Base-by-base conservation (phyloP, 2,888 invertebrate species). In the Agrilus cyanescens region DNA sequence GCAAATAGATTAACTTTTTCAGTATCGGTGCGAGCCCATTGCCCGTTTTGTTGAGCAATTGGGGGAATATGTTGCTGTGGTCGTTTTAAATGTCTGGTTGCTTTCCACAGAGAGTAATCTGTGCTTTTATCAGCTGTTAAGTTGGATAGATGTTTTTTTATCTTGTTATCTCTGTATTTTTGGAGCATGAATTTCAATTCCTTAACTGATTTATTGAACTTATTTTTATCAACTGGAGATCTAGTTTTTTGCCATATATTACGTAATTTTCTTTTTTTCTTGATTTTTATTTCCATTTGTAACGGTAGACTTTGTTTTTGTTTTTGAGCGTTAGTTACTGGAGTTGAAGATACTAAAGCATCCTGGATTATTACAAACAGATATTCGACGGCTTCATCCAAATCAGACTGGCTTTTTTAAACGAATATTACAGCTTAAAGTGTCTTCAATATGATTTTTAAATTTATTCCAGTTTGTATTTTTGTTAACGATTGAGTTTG, bases 401-500 rank as follows among this genome's bases (percentile, higher is more conserved):
- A 45, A 10, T 48, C 40, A 12, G 16, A 32, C 12, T 37, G 31
- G 40, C 42, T 41, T 46, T 25, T n/a, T 49, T 29, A 42, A 32
- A 32, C 44, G 34, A 1, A 48, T 41, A 12, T 47, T 42, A 16
- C 32, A 18, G 18, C 18, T 18, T 31, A 13, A 37, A 37, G 25
- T 40, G 13, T 34, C 40, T 12, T 40, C 29, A n/a, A 52, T 14
- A 8, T 45, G n/a, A n/a, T n/a, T n/a, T n/a, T n/a, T n/a, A n/a
- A n/a, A n/a, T n/a, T n/a, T n/a, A n/a, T n/a, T 40, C 48, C 50
- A 50, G 38, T 49, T 40, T 13, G 47, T 50, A 30, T 40, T 41
- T 37, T 46, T 48, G 25, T 47, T 50, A 38, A n/a, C n/a, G n/a
- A n/a, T n/a, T n/a, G n/a, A n/a, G n/a, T n/a, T n/a, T n/a, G 45